Evolutionary conservation across 2,113 vertebrate genomes (phyloP).

Genomic region (Toxotes chatareus): DNA sequence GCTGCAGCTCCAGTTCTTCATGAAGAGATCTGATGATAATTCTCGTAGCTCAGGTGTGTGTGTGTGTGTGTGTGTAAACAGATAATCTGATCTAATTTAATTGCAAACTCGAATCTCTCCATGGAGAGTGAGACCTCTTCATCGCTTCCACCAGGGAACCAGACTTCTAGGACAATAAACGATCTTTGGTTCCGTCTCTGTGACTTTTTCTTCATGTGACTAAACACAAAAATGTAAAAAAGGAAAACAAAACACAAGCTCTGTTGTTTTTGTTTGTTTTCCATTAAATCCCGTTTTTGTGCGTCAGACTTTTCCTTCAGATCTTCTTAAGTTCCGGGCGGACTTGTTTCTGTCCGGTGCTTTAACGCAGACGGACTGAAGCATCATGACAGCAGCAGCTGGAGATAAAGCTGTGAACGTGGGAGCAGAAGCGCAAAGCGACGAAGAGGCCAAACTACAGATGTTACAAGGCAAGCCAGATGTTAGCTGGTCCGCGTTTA

Average conservation of each 20-base stretch:
- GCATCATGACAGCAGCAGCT: constrained; percentile 60
- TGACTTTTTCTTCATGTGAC: neutral
- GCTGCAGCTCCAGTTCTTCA: too few species aligned
- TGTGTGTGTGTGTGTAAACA: too few species aligned
- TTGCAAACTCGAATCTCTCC: too few species aligned
- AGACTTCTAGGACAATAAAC: constrained; percentile 3
- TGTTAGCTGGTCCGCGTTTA: fast-evolving
- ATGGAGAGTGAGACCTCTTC: constrained; percentile 16
- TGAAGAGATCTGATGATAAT: too few species aligned
- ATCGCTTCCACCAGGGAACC: neutral
- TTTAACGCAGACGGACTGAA: constrained; percentile 40
- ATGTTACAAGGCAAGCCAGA: constrained; percentile 67
- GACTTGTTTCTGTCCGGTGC: constrained; percentile 50
- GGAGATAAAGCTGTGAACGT: neutral
- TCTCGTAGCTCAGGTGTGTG: too few species aligned
- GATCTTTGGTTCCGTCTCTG: constrained; percentile 33
- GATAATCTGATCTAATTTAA: too few species aligned
- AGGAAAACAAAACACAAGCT: neutral
- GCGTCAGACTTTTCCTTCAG: too few species aligned
- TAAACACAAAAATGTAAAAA: neutral
- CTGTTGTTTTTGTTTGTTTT: neutral
- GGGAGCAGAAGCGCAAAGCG: neutral
- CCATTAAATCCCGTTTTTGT: too few species aligned
- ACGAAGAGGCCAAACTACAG: constrained; percentile 47
- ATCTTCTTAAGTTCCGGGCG: neutral